A percentile compares a stretch with the other conserved stretches of the same genome.
These are phyloP conservation scores for Drosophila histrio DNA, from an alignment of 2,888 invertebrate species.

Conservation along the genomic window DNA sequence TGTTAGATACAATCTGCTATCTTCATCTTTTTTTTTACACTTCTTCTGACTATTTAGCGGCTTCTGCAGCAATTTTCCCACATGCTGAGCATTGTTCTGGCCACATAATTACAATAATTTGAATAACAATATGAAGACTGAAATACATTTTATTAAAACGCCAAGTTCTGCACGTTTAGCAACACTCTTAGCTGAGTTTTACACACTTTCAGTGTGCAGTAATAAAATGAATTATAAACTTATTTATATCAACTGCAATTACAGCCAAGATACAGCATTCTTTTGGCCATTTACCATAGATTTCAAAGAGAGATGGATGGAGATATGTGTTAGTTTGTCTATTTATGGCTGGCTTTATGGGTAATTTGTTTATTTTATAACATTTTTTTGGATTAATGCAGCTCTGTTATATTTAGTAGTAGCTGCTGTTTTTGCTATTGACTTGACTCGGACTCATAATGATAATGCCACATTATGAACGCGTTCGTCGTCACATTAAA, in stretches of 20 bases:
- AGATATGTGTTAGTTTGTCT: slow-evolving; percentile 28
- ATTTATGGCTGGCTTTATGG: slow-evolving; percentile 40
- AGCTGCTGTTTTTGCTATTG: slow-evolving; percentile 4
- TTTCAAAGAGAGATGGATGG: slow-evolving; percentile 41
- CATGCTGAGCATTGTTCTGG: slow-evolving; percentile 54
- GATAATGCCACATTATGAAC: slow-evolving; percentile 70
- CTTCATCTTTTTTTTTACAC: too few relatives aligned
- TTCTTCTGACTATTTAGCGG: slow-evolving; percentile 56
- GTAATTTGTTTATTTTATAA: slow-evolving; percentile 71
- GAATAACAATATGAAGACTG: slow-evolving; percentile 2
- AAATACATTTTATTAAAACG: slow-evolving; percentile 11
- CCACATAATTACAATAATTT: slow-evolving; percentile 35
- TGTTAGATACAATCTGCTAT: slow-evolving; percentile 52
- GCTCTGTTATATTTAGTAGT: too few relatives aligned
- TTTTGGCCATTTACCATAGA: slow-evolving; percentile 30
- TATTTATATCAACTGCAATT: slow-evolving; percentile 29
- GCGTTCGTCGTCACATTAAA: slow-evolving; percentile 72
- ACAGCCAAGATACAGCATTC: slow-evolving; percentile 22
- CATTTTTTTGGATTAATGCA: slow-evolving; percentile 44
- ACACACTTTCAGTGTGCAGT: slow-evolving; percentile 10
- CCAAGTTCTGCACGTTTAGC: not conserved
- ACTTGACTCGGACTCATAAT: slow-evolving; percentile 39
- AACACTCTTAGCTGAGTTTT: not conserved
- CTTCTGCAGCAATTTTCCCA: slow-evolving; percentile 53
- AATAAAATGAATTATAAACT: slow-evolving; percentile 49